These are phyloP conservation scores for Phalacrocorax carbo DNA, from an alignment of 2,113 vertebrate genomes.

Conservation along the genomic window DNA sequence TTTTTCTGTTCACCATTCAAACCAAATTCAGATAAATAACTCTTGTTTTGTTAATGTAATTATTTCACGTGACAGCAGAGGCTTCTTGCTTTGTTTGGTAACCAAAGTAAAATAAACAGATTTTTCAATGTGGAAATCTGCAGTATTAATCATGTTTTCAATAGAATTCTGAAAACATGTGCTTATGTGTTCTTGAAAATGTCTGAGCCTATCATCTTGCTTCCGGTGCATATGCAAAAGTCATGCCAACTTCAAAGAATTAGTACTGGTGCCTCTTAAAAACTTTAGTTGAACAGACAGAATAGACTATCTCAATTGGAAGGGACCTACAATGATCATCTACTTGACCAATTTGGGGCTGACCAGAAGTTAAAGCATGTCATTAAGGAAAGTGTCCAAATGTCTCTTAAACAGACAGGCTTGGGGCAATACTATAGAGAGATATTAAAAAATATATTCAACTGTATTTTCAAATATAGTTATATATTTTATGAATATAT, in stretches of 20 bases:
- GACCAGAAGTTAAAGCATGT: not conserved
- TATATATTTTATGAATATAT: no score
- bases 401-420: not conserved
- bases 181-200: not conserved
- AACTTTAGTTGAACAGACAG: not conserved
- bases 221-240: not conserved
- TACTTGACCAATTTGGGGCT: not conserved
- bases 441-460: not conserved
- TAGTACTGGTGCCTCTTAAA: not conserved
- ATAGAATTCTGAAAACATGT: not conserved
- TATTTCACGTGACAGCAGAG: not conserved
- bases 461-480: not conserved
- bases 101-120: not conserved
- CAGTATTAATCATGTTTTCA: not conserved
- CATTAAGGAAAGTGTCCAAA: not conserved
- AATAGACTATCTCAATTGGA: not conserved
- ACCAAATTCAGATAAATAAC: not conserved
- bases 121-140: not conserved
- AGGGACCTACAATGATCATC: not conserved
- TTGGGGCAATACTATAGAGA: not conserved
- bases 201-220: not conserved
- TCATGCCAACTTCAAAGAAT: not conserved
- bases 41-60: not conserved
- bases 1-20: not conserved
- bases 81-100: not conserved